Conservation (phyloP, 2,797 vertebrate genomes). For the Taeniopygia guttata region DNA sequence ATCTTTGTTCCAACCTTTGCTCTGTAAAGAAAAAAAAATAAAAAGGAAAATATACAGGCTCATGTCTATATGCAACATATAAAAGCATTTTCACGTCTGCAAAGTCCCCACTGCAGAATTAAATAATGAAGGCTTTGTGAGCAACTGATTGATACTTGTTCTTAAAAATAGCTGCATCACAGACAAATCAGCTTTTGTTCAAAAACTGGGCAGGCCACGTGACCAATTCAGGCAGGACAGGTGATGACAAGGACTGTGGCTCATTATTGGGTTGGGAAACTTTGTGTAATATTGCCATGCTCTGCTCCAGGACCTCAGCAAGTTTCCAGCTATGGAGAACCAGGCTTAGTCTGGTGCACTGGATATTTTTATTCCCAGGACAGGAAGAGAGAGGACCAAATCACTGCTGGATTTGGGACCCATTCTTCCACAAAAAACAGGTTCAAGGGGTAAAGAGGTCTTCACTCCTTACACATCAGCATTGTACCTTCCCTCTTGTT, state of each 20-base stretch:
- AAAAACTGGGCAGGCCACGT: neutral
- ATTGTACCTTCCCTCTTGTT: neutral
- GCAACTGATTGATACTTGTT: neutral
- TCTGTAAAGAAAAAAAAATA: slow-evolving; percentile 8
- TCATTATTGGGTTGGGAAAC: neutral
- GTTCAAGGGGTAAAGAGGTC: neutral
- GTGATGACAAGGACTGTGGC: slow-evolving; percentile 26
- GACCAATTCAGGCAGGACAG: slow-evolving; percentile 7
- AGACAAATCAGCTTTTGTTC: slow-evolving; percentile 45
- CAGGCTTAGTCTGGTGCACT: neutral
- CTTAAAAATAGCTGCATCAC: slow-evolving; percentile 51
- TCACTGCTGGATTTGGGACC: neutral
- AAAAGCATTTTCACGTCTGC: slow-evolving; percentile 26
- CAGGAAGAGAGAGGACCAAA: neutral
- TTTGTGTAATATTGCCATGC: neutral
- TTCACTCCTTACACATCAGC: neutral
- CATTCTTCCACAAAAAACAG: neutral
- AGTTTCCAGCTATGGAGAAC: neutral
- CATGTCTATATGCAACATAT: neutral
- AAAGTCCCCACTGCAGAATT: neutral
- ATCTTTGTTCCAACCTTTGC: slow-evolving; percentile 34
- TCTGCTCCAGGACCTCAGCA: neutral
- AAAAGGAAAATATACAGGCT: slow-evolving; percentile 16
- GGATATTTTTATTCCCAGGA: neutral
- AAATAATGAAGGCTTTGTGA: slow-evolving; percentile 54